Percentiles rank a stretch among this genome's conserved stretches.
Conservation (phyloP, 2,797 vertebrate species). For the Falco novaeseelandiae region DNA sequence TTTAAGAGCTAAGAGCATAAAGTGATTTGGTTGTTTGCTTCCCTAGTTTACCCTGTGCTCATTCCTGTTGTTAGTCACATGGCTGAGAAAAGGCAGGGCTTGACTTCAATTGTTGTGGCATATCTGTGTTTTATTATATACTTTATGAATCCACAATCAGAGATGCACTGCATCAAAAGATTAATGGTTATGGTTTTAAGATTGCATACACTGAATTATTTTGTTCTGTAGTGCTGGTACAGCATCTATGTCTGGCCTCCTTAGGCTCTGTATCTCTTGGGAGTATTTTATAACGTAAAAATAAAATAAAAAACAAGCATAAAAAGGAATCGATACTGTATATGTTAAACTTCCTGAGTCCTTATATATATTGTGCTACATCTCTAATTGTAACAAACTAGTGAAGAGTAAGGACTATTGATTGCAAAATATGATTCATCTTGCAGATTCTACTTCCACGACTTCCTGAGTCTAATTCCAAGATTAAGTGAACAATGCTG, state of each 20-base stretch:
- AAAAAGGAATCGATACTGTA: conserved; percentile 4
- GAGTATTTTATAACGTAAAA: conserved; percentile 40
- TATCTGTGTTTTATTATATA: conserved; percentile 49
- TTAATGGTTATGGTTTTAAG: conserved; percentile 63
- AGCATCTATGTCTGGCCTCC: conserved; percentile 12
- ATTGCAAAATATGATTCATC: neutral
- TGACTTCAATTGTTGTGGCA: neutral
- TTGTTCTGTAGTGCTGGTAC: conserved; percentile 23
- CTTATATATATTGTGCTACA: neutral
- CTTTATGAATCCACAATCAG: conserved; percentile 20
- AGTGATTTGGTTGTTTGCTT: neutral
- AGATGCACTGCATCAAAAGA: conserved; percentile 36
- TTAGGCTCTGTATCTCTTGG: conserved; percentile 5
- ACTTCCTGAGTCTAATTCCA: neutral
- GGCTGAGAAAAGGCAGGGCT: conserved; percentile 27
- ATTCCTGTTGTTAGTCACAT: neutral
- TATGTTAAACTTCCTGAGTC: conserved; percentile 23
- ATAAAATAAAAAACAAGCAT: conserved; percentile 8
- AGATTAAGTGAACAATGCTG: neutral
- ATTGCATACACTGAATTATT: conserved; percentile 39
- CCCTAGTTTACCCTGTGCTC: neutral
- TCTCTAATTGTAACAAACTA: neutral
- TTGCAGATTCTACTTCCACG: neutral
- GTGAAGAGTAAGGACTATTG: conserved; percentile 4
- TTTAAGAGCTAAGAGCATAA: neutral